These are phyloP conservation scores for Coreoperca whiteheadi DNA, from an alignment of 2,113 vertebrate genomes.

Conservation along the genomic window DNA sequence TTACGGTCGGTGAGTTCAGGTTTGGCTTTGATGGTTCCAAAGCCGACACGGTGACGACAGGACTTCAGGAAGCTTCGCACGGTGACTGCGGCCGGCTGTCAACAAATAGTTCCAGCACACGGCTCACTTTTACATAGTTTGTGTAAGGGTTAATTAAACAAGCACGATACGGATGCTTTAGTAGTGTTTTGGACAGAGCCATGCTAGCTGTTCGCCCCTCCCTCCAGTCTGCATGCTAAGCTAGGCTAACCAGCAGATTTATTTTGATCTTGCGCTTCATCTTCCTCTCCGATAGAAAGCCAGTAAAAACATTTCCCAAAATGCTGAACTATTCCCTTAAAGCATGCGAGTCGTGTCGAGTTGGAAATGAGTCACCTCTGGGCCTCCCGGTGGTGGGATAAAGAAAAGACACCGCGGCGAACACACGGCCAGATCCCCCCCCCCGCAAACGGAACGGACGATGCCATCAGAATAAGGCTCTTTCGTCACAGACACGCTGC, in stretches of 20 bases:
- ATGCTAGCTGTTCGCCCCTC: neutral
- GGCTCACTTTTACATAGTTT: neutral
- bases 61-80: neutral
- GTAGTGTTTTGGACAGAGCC: neutral
- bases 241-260: neutral
- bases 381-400: neutral
- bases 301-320: neutral
- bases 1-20: neutral
- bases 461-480: neutral
- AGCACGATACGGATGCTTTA: neutral
- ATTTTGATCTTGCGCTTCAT: neutral
- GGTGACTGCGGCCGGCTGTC: neutral
- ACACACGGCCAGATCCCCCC: neutral
- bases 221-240: neutral
- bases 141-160: neutral
- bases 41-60: neutral
- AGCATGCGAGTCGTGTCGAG: neutral
- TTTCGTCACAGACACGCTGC: neutral
- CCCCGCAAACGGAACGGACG: neutral
- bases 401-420: too few species aligned
- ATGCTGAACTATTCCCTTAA: neutral
- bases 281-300: too few species aligned
- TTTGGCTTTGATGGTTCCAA: neutral
- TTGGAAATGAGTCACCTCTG: neutral
- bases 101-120: neutral